Evolutionary conservation across 2,888 invertebrate species (phyloP), one percentile per base, ranked within the genome.

Genomic region (Himalopsyche kuldschensis): DNA sequence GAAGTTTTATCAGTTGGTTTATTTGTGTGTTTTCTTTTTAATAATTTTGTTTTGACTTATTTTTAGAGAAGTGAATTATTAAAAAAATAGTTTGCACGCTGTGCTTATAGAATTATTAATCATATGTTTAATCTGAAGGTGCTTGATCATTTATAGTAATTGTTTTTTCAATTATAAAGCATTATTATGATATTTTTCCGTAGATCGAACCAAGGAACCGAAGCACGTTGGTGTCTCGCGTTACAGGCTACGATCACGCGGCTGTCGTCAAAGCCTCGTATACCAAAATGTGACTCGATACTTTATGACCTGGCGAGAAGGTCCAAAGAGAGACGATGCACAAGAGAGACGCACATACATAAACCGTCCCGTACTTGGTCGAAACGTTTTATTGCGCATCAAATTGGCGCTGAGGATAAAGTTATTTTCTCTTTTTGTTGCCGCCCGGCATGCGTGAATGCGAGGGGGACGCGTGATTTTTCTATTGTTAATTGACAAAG

Each of bases 211-310:
- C 69, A 69, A 15, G 15, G 27, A 15, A 69, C 69, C 69, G 27
- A 69, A 69, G 69, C 69, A 69, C 69, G 81, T 76, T 81, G 69
- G 80, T 80, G 15, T 76, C 83, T 81, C 81, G 81, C 83, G 83
- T 75, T 83, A 69, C 69, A 69, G 69, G 27, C 69, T 11, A 75
- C 30, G 63, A 79, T 80, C 84, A 82, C 84, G 85, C 85, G 84
- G 84, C 77, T 83, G 81, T 80, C 85, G 75, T 76, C 79, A 83
- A 86, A 69, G 69, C 69, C 69, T 69, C 85, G 83, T 86, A 83
- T 75, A 84, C 80, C 82, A 84, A 85, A 84, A 86, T 86, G 85
- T 86, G 84, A 41, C 79, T 82, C 83, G 85, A 84, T 86, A 82
- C 84, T 84, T 86, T 86, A 86, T 84, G 84, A 86, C 83, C 76